phyloP scores from a whole-genome alignment of 2,888 invertebrate genomes.

The Clistopyga incitator region DNA sequence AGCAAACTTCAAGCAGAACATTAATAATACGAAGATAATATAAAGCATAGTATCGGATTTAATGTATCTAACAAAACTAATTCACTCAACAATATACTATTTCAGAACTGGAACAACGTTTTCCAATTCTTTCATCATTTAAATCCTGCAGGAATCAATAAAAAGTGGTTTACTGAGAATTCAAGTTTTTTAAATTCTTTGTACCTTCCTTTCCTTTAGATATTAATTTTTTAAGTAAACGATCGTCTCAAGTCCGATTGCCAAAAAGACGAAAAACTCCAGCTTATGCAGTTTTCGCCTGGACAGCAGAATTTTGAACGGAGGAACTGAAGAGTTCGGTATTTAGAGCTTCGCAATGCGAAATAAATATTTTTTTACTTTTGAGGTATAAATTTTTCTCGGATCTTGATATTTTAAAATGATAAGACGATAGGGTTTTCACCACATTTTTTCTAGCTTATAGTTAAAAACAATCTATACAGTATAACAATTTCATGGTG shows the following conservation, averaged over 20 bases:
- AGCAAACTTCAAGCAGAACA: background rate
- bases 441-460: constrained; percentile 3
- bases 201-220: background rate
- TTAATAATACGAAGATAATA: constrained; percentile 3
- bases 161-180: background rate
- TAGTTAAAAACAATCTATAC: constrained; percentile 50
- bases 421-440: background rate
- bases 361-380: too few species aligned
- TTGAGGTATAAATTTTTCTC: too few species aligned
- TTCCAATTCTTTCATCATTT: constrained; percentile 7
- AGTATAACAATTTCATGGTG: constrained; percentile 30
- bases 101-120: background rate
- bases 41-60: background rate
- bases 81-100: background rate
- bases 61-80: background rate
- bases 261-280: background rate
- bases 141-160: constrained; percentile 18
- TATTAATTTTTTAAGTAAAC: background rate
- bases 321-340: too few species aligned
- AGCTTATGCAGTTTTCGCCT: background rate
- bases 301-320: too few species aligned
- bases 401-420: background rate
- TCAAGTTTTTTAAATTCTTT: background rate
- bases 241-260: background rate
- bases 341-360: too few species aligned